Base-by-base conservation (phyloP, 2,888 invertebrate species). In the Drosophila vallismaia region DNA sequence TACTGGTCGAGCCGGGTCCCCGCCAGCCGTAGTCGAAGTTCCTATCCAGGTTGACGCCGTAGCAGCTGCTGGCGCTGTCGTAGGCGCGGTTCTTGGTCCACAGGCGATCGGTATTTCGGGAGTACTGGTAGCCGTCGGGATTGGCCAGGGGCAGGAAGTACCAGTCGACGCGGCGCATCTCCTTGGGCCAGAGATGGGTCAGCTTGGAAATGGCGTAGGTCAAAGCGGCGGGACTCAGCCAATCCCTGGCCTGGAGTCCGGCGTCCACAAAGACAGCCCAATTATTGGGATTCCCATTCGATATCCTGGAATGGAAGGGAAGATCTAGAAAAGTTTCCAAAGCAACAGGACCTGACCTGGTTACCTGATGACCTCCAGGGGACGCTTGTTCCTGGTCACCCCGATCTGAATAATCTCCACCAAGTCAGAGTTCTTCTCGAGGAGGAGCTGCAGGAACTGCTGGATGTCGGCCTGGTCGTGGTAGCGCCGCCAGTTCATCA, bases 21-120 rank as follows among this genome's bases (percentile, higher is more conserved):
- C 95, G 96, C 97, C 97, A 98, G 44, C 95, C 94, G 79, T 95
- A 95, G 92, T 95, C 96, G 89, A 96, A 98, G 91, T 98, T 98
- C 71, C 98, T 93, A 89, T 97, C 97, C 9, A 97, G 93, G 89
- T 97, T 97, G 0, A 95, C 94, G 0, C 97, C 97, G 2, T 94
- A 92, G 79, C 97, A 96, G 7, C 87, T 86, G 4, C 81, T 89
- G 44, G 93, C 93, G 14, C 93, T 94, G 1, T 91, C 93, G 88
- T 89, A 92, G 74, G 87, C 93, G 52, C 96, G 92, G 86, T 96
- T 96, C 86, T 96, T 96, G 51, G 96, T 92, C 97, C 97, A 97
- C 88, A 97, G 92, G 45, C 97, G 93, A 88, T 97, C 96, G 5
- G 93, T 93, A 0, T 93, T 94, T 88, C 96, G 96, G 0, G 96